Evolutionary conservation across 1,140 invertebrate genomes (phyloP).

Genomic region (Drosophila funebris): DNA sequence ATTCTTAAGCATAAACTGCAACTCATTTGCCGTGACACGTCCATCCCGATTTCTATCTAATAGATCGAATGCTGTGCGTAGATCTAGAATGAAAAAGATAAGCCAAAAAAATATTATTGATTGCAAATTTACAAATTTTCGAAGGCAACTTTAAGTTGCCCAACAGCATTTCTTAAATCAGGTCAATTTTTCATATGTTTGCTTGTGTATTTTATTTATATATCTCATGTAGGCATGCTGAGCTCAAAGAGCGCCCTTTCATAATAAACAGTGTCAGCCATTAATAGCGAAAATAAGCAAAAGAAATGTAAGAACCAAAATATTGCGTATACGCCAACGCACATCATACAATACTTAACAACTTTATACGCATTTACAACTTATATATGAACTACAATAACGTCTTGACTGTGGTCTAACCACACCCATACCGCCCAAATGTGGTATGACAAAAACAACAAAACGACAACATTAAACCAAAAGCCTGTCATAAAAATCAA

Average conservation of each 20-base stretch:
- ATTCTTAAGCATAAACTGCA: conserved; percentile 90
- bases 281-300: background rate
- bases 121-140: background rate
- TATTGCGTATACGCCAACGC: conserved; percentile 27
- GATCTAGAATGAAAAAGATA: conserved; percentile 86
- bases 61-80: conserved; percentile 89
- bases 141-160: background rate
- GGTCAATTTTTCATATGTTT: background rate
- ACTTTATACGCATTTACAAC: background rate
- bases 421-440: background rate
- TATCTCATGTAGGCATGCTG: background rate
- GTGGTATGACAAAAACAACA: background rate
- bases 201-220: background rate
- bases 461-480: conserved; percentile 27
- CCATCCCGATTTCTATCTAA: conserved; percentile 90
- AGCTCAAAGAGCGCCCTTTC: background rate
- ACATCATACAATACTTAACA: background rate
- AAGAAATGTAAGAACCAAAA: conserved; percentile 12
- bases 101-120: background rate
- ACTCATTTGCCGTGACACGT: conserved; percentile 88
- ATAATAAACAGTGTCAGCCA: conserved; percentile 11
- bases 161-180: background rate
- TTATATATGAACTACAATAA: conserved; percentile 21
- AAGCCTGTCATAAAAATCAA: conserved; percentile 48
- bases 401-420: background rate